Evolutionary conservation across 2,888 invertebrate species (phyloP), one percentile per base, ranked within the genome.

Genomic region (Silvanus unidentatus): DNA sequence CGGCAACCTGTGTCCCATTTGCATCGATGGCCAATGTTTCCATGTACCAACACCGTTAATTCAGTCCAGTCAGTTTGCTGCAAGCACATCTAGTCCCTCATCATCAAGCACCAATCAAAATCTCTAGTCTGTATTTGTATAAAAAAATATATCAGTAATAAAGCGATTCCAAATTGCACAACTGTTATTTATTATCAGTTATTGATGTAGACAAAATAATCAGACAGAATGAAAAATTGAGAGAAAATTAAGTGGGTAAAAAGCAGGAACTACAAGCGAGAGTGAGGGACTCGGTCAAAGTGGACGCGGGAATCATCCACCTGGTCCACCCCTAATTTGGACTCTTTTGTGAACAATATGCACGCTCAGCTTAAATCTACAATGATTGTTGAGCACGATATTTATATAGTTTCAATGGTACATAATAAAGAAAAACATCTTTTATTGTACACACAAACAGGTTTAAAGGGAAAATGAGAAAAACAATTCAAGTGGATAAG

Each of bases 1-100:
- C 16, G 59, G 60, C 16, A 60, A 47, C 38, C 42, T 66, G 28
- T 71, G 70, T 51, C 67, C 68, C 10, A 55, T 69, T 29, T 71
- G 70, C 49, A 51, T 63, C 3, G 70, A 71, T 43, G 62, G 63
- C 2, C 65, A 68, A 8, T 71, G 71, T 49, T 61, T 63, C 36
- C 67, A 62, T 39, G 48, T 55, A 2, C 52, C 59, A 10, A 36
- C n/a, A n/a, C 32, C 28, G 28, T 9, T 28, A 8, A 28, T 28
- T 10, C 28, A 28, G 28, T 10, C 28, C 28, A 40, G 49, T 10
- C 54, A 57, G 32, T 52, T 49, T 44, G 42, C 54, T 8, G 5
- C n/a, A 16, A 14, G 32, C 5, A 11, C 32, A 32, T 22, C 22
- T 5, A 37, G 37, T 37, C 37, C 37, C 9, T 3, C 16, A 10